These are phyloP conservation scores for Stenoptilia bipunctidactyla DNA, from an alignment of 2,888 invertebrate genomes.

Conservation along the genomic window DNA sequence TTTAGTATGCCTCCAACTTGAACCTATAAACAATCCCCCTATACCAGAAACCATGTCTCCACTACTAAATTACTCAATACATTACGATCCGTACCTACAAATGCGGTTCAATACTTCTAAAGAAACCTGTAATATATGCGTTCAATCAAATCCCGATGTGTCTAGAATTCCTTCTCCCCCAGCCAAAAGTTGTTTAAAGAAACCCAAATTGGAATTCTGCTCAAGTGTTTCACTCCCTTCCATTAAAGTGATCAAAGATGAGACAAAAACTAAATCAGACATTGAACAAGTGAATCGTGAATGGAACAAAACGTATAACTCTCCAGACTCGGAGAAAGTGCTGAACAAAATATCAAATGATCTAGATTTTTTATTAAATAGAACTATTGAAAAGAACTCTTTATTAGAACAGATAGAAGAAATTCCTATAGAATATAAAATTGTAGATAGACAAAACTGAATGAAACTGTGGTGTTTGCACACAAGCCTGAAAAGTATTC, in stretches of 20 bases:
- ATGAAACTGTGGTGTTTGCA: too few species aligned
- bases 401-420: constrained; percentile 44
- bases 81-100: constrained; percentile 37
- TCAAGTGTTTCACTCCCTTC: constrained; percentile 50
- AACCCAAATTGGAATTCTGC: constrained; percentile 33
- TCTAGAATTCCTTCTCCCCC: constrained; percentile 47
- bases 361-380: constrained; percentile 84
- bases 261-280: constrained; percentile 34
- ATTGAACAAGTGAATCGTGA: constrained; percentile 49
- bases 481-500: too few species aligned
- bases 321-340: constrained; percentile 72
- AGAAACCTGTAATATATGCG: constrained; percentile 50
- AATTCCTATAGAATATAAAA: too few species aligned
- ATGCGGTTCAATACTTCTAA: constrained; percentile 19
- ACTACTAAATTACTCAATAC: constrained; percentile 40
- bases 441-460: too few species aligned
- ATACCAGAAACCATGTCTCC: constrained; percentile 26
- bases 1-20: constrained; percentile 68
- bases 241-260: constrained; percentile 34
- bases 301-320: constrained; percentile 47
- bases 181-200: constrained; percentile 60
- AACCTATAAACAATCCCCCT: constrained; percentile 34
- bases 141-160: constrained; percentile 50
- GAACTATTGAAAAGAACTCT: constrained; percentile 52
- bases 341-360: constrained; percentile 86